Base-by-base conservation (phyloP, 2,797 vertebrate genomes). In the Chelon auratus region DNA sequence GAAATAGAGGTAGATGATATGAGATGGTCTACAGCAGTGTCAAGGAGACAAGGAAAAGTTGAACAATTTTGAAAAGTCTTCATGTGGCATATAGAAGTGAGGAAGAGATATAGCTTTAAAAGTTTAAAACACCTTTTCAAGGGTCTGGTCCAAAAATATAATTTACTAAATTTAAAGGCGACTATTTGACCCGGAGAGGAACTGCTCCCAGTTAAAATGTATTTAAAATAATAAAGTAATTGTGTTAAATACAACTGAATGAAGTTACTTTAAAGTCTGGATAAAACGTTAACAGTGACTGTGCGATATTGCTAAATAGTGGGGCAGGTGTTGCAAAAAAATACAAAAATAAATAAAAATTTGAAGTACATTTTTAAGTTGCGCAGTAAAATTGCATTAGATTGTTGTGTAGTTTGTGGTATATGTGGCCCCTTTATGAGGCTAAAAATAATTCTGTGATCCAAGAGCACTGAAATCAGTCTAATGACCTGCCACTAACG, bases 171-270 rank as follows among this genome's bases (percentile, higher is more conserved):
- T 75, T 45, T n/a, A 45, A 66, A 24, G 8, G 51, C 15, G 4
- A 24, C 12, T 37, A 37, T 42, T 43, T 43, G 13, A 13, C 13
- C 39, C 13, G 39, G 10, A 13, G 42, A 47, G 17, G 43, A 18
- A 5, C 5, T 0, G 1, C 43, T 17, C 5, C 42, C 4, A 5
- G 8, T 12, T 51, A 50, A 33, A 64, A 24, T 9, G 45, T 51
- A 62, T 68, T 64, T 5, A 70, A 78, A 56, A 37, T 57, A 53
- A 59, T 61, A 75, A 71, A 40, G 40, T 45, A 54, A 51, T 70
- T 40, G n/a, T 69, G 57, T 80, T 30, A 75, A 18, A 69, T 8
- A n/a, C n/a, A 4, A 45, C 30, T 8, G 7, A 8, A 33, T 33
- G 8, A 61, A 65, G 47, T 40, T 55, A 9, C 14, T 68, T 39